Base-by-base conservation (phyloP, 2,113 vertebrate species). In the Crotophaga sulcirostris region DNA sequence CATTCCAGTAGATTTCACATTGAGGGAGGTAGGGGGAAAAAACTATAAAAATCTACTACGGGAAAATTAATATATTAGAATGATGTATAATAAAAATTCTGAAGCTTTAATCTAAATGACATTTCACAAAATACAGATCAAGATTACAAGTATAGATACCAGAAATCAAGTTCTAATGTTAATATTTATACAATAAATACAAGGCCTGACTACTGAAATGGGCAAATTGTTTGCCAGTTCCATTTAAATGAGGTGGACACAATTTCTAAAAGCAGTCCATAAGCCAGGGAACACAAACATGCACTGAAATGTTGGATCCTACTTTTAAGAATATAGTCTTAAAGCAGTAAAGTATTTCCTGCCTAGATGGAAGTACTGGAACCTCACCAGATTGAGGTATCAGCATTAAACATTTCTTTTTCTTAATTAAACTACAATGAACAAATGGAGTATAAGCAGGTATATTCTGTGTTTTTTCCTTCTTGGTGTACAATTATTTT, bases 11-110 rank as follows among this genome's bases (percentile, higher is more conserved):
- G 23, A 38, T 68, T 87, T 68, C 49, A 49, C 23, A 42, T 3
- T 34, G 29, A n/a, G 10, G 23, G 3, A 24, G 12, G 1, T 4
- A 11, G 1, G 16, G 3, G 62, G 6, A 9, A 56, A 47, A 62
- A 47, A 62, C 23, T 3, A 23, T 36, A 70, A 94, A 76, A 87
- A 84, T 54, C 64, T 40, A 13, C 31, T 31, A 21, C 3, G 82
- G 60, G 29, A 89, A 90, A 93, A 62, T 7, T 8, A 6, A 1
- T 33, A 5, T 25, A 18, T 62, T 74, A 63, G 4, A 15, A 68
- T 38, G 6, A 58, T 4, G 3, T 28, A 12, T 34, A 58, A 84
- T 26, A 26, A 52, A 60, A 77, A 59, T 55, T 34, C 6, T 16
- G 16, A 59, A 79, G 6, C 4, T 82, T 44, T 34, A 52, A 44